These are phyloP conservation scores for Toxostoma redivivum DNA, from an alignment of 2,113 vertebrate species.

Conservation along the genomic window DNA sequence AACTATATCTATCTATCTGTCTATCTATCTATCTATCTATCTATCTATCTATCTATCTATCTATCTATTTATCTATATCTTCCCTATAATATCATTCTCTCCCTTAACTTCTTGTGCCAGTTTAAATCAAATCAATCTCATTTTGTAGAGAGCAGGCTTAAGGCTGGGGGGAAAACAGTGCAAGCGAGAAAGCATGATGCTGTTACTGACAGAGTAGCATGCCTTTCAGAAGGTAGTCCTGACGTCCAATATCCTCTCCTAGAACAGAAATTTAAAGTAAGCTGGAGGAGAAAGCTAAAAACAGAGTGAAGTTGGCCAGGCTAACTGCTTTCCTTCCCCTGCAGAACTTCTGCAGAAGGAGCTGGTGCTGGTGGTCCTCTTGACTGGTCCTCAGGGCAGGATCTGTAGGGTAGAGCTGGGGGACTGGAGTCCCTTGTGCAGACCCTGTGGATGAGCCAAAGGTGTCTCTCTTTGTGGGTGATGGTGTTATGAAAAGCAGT, in stretches of 20 bases:
- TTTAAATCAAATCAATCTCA: not conserved
- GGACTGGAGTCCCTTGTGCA: not conserved
- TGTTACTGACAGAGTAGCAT: not conserved
- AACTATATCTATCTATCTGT: rapidly evolving
- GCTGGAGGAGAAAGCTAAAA: not conserved
- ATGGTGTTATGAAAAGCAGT: not conserved
- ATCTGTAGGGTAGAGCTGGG: not conserved
- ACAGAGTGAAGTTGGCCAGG: not conserved
- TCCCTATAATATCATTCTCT: not conserved
- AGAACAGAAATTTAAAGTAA: not conserved
- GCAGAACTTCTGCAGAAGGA: not conserved
- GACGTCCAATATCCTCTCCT: not conserved
- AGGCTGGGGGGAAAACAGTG: rapidly evolving
- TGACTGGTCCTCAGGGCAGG: not conserved
- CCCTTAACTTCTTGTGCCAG: not conserved
- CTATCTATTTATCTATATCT: not conserved
- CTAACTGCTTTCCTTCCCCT: not conserved
- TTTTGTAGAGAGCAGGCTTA: not conserved
- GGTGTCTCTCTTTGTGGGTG: not conserved
- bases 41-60: not conserved
- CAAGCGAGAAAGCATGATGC: not conserved
- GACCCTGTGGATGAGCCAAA: not conserved
- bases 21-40: not conserved
- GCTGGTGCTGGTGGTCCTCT: not conserved
- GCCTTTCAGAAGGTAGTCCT: not conserved